Conservation (phyloP, 2,888 invertebrate species). For the Scaptomyza flava region DNA sequence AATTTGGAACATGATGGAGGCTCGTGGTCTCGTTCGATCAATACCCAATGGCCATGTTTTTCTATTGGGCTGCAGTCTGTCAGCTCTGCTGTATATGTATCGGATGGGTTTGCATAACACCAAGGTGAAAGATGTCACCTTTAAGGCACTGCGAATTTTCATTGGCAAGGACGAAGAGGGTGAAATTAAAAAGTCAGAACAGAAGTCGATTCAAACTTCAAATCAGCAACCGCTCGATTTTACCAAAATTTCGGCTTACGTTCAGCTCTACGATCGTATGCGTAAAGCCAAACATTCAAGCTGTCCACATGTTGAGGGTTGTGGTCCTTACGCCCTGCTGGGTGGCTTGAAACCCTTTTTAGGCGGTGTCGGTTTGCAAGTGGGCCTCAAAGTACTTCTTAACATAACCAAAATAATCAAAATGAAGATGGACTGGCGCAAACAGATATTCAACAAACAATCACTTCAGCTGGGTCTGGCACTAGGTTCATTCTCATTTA, state of each 20-base stretch:
- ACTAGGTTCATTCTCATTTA: slow-evolving; percentile 88
- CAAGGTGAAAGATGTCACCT: slow-evolving; percentile 85
- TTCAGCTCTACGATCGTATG: slow-evolving; percentile 69
- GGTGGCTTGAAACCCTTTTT: slow-evolving; percentile 86
- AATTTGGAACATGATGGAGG: slow-evolving; percentile 88
- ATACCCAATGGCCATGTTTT: slow-evolving; percentile 88
- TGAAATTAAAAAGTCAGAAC: slow-evolving; percentile 28
- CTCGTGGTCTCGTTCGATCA: slow-evolving; percentile 86
- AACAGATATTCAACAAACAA: slow-evolving; percentile 85
- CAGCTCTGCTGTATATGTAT: slow-evolving; percentile 86
- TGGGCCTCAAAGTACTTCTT: slow-evolving; percentile 86
- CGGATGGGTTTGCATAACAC: slow-evolving; percentile 85
- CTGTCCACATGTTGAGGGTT: slow-evolving; percentile 88
- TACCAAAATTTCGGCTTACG: slow-evolving; percentile 45
- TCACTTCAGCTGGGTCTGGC: slow-evolving; percentile 87
- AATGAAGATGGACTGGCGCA: slow-evolving; percentile 85
- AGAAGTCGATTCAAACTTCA: slow-evolving; percentile 18
- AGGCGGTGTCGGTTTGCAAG: slow-evolving; percentile 87
- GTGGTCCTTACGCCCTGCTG: slow-evolving; percentile 86
- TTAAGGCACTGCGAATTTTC: slow-evolving; percentile 86
- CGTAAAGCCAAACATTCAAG: slow-evolving; percentile 81
- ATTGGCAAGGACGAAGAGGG: slow-evolving; percentile 87
- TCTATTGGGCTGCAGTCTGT: slow-evolving; percentile 87
- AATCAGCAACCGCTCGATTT: slow-evolving; percentile 37
- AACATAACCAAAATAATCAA: slow-evolving; percentile 85